A percentile compares a stretch with the other conserved stretches of the same genome.
Conservation (phyloP, 2,888 invertebrate species). For the Pristionchus exspectatus region DNA sequence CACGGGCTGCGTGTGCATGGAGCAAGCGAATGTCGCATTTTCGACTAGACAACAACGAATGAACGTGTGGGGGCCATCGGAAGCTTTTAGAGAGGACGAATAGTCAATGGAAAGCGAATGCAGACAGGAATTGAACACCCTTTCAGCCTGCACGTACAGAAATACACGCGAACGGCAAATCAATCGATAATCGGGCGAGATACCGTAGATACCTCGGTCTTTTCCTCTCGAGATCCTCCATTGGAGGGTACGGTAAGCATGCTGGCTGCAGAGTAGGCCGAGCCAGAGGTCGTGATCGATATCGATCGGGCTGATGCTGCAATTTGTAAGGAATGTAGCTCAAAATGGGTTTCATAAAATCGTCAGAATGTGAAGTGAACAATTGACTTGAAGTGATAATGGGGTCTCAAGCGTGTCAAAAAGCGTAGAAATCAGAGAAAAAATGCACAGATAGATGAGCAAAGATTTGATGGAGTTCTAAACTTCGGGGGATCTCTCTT, state of each 20-base stretch:
- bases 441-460: background rate
- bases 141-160: background rate
- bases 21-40: slow-evolving; percentile 9
- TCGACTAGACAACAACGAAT: background rate
- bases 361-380: background rate
- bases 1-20: background rate
- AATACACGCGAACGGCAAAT: too few relatives aligned
- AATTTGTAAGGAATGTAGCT: background rate
- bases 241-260: slow-evolving; percentile 38
- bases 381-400: background rate
- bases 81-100: background rate
- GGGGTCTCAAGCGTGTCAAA: background rate
- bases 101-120: background rate
- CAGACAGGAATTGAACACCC: background rate
- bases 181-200: background rate
- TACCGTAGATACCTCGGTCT: slow-evolving; percentile 14
- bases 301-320: background rate
- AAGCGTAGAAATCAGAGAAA: background rate
- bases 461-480: slow-evolving; percentile 1
- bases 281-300: background rate
- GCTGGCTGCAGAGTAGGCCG: background rate
- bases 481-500: background rate
- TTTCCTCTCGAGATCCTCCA: slow-evolving; percentile 37
- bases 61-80: background rate
- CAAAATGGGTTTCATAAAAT: background rate